phyloP scores from a whole-genome alignment of 1,140 invertebrate genomes.

The Meloidogyne floridensis region DNA sequence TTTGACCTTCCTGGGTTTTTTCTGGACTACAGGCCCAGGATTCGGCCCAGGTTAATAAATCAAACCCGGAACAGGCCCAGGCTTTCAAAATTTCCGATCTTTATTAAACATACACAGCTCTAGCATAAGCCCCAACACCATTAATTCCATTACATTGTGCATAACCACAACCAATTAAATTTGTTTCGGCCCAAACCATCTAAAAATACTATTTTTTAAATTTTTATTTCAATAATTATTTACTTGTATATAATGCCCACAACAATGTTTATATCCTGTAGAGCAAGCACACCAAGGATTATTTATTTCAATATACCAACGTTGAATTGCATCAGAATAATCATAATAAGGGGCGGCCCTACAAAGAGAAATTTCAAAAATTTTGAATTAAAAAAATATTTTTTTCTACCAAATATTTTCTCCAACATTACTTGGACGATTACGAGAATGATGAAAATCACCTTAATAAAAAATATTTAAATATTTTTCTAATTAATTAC shows the following conservation, averaged over 20 bases:
- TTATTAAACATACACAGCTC: constrained; percentile 15
- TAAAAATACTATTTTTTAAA: constrained; percentile 42
- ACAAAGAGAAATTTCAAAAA: constrained; percentile 1
- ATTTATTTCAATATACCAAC: constrained; percentile 63
- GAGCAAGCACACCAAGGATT: constrained; percentile 63
- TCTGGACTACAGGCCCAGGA: too few relatives aligned
- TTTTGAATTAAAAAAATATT: background rate
- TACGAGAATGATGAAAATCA: constrained; percentile 51
- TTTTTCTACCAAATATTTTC: constrained; percentile 57
- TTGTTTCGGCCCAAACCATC: constrained; percentile 65
- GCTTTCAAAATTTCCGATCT: background rate
- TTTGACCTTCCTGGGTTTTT: too few relatives aligned
- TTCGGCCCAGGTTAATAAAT: too few relatives aligned
- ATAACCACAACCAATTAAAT: constrained; percentile 63
- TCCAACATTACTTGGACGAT: constrained; percentile 58
- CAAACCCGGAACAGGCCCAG: too few relatives aligned
- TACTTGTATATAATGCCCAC: constrained; percentile 66
- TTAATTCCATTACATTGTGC: constrained; percentile 58
- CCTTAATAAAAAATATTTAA: background rate
- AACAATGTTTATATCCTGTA: constrained; percentile 65
- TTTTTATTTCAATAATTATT: constrained; percentile 17
- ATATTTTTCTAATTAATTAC: constrained; percentile 48
- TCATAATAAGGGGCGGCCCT: constrained; percentile 65
- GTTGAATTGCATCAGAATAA: constrained; percentile 62
- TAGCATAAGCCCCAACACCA: constrained; percentile 46